Conservation (phyloP, 1,140 invertebrate species). For the Eurosta solidaginis region DNA sequence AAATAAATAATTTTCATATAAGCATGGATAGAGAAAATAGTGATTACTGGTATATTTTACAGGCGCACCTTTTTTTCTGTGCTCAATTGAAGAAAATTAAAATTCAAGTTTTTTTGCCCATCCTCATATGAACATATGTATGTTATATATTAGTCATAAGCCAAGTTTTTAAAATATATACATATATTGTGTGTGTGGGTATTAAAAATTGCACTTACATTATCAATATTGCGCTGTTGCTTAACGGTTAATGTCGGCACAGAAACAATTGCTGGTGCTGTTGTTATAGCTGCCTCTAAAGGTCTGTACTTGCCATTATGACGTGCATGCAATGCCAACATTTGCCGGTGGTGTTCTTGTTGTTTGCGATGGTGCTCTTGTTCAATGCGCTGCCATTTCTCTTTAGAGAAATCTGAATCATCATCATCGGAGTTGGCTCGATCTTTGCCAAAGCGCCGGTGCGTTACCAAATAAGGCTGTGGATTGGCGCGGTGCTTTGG, state of each 20-base stretch:
- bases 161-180: too few relatives aligned
- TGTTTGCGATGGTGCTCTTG: slow-evolving; percentile 33
- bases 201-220: slow-evolving; percentile 25
- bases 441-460: not conserved
- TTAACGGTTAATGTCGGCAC: not conserved
- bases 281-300: not conserved
- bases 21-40: too few relatives aligned
- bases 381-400: slow-evolving; percentile 34
- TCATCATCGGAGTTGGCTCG: not conserved
- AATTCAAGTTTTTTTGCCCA: too few relatives aligned
- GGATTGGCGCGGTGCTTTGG: slow-evolving; percentile 12
- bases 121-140: too few relatives aligned
- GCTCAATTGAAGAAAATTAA: too few relatives aligned
- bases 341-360: slow-evolving; percentile 29
- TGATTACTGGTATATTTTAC: too few relatives aligned
- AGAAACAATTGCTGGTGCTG: not conserved
- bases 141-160: too few relatives aligned
- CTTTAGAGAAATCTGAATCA: slow-evolving; percentile 27
- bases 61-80: too few relatives aligned
- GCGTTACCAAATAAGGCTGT: not conserved
- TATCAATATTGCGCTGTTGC: not conserved
- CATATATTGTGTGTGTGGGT: too few relatives aligned
- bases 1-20: too few relatives aligned
- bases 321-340: slow-evolving; percentile 28
- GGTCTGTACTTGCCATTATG: not conserved